Percentiles rank a stretch among this genome's conserved stretches.
Evolutionary conservation across 2,113 vertebrate genomes (phyloP).

Genomic region (Ptilorrhoa leucosticta): DNA sequence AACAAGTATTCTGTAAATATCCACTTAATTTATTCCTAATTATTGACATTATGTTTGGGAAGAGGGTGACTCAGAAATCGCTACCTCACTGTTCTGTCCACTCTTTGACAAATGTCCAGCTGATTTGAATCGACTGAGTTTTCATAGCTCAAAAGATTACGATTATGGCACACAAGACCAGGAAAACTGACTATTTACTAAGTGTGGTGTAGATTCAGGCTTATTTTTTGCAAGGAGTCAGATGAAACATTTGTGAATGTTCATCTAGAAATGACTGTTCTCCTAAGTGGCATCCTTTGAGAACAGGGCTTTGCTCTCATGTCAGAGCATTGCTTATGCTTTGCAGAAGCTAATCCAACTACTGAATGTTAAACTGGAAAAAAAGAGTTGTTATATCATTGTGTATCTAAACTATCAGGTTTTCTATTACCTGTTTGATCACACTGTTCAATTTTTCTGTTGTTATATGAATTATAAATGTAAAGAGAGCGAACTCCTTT

Average conservation of each 20-base stretch:
- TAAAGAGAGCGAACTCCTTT: neutral
- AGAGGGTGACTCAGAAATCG: neutral
- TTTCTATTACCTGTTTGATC: slow-evolving; percentile 29
- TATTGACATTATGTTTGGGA: neutral
- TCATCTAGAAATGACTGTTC: neutral
- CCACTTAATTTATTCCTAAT: neutral
- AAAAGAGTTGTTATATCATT: neutral
- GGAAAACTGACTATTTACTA: neutral
- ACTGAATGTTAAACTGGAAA: neutral
- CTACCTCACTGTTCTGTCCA: neutral
- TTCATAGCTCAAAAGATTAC: neutral
- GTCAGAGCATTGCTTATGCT: neutral
- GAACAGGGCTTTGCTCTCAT: neutral
- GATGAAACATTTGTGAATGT: neutral
- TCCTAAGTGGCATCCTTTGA: neutral
- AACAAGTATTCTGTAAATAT: neutral
- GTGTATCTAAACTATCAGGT: neutral
- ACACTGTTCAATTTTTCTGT: slow-evolving; percentile 44
- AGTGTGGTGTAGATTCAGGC: neutral
- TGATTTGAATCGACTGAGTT: neutral
- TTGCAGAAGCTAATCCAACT: neutral
- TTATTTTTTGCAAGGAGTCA: neutral
- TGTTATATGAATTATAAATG: slow-evolving; percentile 19
- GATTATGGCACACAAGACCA: neutral
- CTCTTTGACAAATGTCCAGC: neutral